These are phyloP conservation scores for Saccopteryx bilineata DNA, from an alignment of 2,113 vertebrate genomes.

Conservation along the genomic window DNA sequence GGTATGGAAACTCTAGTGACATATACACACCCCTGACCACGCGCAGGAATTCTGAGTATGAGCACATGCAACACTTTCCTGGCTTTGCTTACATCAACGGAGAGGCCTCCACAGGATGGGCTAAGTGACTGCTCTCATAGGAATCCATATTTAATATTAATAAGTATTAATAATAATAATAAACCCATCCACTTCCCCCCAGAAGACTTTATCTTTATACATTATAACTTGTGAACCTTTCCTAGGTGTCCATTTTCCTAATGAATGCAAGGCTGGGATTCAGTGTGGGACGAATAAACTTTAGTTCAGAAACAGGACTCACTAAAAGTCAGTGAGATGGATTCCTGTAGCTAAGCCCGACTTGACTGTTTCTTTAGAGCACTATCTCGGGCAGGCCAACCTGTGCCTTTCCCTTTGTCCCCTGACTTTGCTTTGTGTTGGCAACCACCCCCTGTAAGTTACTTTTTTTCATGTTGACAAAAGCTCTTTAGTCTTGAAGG, in stretches of 20 bases:
- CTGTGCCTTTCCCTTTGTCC: constrained; percentile 88
- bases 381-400: constrained; percentile 80
- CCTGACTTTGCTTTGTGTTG: constrained; percentile 67
- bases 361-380: constrained; percentile 80
- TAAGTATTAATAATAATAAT: constrained; percentile 82
- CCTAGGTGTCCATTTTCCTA: constrained; percentile 69
- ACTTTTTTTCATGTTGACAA: constrained; percentile 80
- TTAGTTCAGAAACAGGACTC: constrained; percentile 82
- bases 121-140: constrained; percentile 89
- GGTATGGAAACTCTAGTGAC: constrained; percentile 95
- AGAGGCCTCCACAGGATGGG: constrained; percentile 98
- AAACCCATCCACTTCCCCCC: constrained; percentile 68
- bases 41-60: constrained; percentile 98
- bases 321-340: constrained; percentile 71
- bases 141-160: constrained; percentile 83
- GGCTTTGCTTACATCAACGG: constrained; percentile 99
- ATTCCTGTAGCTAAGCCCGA: constrained; percentile 77
- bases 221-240: constrained; percentile 73
- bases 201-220: constrained; percentile 74
- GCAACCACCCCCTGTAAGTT: constrained; percentile 75
- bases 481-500: constrained; percentile 78
- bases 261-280: constrained; percentile 81
- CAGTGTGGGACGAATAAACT: constrained; percentile 72
- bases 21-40: constrained; percentile 95
- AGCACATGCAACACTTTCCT: constrained; percentile 99